phyloP scores from a whole-genome alignment of 2,888 invertebrate genomes.

The Nebria brevicollis region DNA sequence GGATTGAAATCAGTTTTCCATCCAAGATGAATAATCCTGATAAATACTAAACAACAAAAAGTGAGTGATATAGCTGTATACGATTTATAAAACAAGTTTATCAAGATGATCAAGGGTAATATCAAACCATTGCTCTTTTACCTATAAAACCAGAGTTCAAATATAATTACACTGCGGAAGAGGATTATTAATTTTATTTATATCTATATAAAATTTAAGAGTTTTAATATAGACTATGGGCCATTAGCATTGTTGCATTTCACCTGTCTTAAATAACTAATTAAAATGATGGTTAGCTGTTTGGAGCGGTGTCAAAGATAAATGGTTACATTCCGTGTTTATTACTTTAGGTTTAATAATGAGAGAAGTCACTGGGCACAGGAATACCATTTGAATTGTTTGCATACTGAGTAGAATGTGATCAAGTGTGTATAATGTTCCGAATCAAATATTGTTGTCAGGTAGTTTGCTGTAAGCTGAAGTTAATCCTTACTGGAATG shows the following conservation, averaged over 20 bases:
- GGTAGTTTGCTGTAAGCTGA: neutral
- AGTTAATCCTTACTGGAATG: neutral
- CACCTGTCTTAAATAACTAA: neutral
- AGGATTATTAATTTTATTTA: neutral
- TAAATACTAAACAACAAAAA: neutral
- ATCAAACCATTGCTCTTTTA: neutral
- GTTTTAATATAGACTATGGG: neutral
- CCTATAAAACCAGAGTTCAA: neutral
- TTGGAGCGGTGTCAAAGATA: slow-evolving; percentile 11
- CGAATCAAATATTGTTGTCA: slow-evolving; percentile 35
- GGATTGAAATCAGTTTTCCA: too few species aligned
- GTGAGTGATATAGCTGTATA: neutral
- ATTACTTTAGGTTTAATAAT: slow-evolving; percentile 31
- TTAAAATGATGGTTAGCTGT: neutral
- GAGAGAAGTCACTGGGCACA: neutral
- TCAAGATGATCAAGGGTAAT: neutral
- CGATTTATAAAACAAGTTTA: neutral
- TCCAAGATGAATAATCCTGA: neutral
- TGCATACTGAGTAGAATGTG: slow-evolving; percentile 29
- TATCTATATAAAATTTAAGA: neutral
- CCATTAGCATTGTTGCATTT: neutral
- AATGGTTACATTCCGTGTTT: slow-evolving; percentile 25
- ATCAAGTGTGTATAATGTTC: neutral
- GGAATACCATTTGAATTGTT: slow-evolving; percentile 26
- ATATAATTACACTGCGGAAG: neutral